Conservation (phyloP, 64 coral and sea anemone genomes). For the Anthopleura sola region DNA sequence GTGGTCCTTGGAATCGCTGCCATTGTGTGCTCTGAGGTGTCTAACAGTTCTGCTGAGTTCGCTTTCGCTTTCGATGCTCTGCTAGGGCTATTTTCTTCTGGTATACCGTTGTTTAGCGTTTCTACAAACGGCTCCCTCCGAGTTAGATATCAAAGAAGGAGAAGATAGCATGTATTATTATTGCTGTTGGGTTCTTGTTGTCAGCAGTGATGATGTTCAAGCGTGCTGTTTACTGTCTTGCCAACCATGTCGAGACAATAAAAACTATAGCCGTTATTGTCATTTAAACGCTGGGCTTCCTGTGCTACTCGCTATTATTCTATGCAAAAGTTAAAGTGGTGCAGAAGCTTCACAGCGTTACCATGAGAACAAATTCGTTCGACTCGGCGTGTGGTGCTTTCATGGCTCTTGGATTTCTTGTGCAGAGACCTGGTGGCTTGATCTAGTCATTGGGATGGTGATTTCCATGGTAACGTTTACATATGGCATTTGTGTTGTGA, state of each 20-base stretch:
- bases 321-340: constrained; percentile 65
- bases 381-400: constrained; percentile 73
- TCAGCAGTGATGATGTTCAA: constrained; percentile 78
- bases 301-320: constrained; percentile 70
- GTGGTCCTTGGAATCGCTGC: constrained; percentile 47
- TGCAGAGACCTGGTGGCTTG: constrained; percentile 68
- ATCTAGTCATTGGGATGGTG: constrained; percentile 48
- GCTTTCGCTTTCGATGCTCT: constrained; percentile 80
- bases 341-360: constrained; percentile 71
- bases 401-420: constrained; percentile 62
- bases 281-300: constrained; percentile 58
- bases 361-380: constrained; percentile 64
- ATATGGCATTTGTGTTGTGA: constrained; percentile 58
- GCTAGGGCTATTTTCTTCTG: constrained; percentile 67
- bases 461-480: constrained; percentile 66
- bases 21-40: constrained; percentile 68
- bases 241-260: constrained; percentile 49
- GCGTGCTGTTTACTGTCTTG: constrained; percentile 59
- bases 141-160: constrained; percentile 45
- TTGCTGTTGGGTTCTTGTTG: constrained; percentile 65
- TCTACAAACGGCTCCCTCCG: constrained; percentile 60
- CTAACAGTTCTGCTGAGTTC: constrained; percentile 70
- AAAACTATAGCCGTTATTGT: constrained; percentile 53
- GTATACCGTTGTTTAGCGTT: constrained; percentile 76
- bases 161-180: constrained; percentile 57